Evolutionary conservation across 2,113 vertebrate species (phyloP).

Genomic region (Tragelaphus buxtoni): DNA sequence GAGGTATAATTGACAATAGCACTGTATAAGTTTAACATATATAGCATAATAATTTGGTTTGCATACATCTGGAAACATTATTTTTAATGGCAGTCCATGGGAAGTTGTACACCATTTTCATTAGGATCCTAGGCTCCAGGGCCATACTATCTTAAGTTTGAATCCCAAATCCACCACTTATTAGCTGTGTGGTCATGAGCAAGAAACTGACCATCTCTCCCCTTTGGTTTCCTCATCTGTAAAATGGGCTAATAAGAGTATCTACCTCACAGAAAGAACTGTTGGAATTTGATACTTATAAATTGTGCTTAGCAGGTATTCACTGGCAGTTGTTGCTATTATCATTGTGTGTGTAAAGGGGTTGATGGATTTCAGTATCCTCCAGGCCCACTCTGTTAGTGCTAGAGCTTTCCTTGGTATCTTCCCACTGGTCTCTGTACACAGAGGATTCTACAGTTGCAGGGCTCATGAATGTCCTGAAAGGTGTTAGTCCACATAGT

Average conservation of each 20-base stretch:
- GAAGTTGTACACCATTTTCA: background rate
- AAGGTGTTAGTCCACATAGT: background rate
- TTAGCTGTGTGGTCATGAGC: background rate
- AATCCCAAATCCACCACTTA: background rate
- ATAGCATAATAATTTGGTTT: background rate
- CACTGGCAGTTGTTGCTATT: background rate
- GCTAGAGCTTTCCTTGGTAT: background rate
- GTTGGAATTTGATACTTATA: background rate
- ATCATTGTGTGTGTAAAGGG: background rate
- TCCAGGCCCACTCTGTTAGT: background rate
- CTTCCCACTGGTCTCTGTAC: background rate
- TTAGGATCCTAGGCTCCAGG: background rate
- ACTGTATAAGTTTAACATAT: background rate
- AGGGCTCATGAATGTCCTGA: background rate
- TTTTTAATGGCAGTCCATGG: background rate
- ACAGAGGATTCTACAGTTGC: background rate
- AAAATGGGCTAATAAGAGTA: background rate
- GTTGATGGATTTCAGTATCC: background rate
- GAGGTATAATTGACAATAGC: background rate
- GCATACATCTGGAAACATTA: background rate
- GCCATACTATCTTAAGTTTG: background rate
- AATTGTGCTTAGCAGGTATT: background rate
- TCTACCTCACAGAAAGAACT: background rate
- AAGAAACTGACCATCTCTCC: background rate
- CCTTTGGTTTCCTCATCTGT: background rate